A percentile compares a stretch with the other conserved stretches of the same genome.
phyloP scores from a whole-genome alignment of 2,888 invertebrate genomes.

The Lasiommata megera region DNA sequence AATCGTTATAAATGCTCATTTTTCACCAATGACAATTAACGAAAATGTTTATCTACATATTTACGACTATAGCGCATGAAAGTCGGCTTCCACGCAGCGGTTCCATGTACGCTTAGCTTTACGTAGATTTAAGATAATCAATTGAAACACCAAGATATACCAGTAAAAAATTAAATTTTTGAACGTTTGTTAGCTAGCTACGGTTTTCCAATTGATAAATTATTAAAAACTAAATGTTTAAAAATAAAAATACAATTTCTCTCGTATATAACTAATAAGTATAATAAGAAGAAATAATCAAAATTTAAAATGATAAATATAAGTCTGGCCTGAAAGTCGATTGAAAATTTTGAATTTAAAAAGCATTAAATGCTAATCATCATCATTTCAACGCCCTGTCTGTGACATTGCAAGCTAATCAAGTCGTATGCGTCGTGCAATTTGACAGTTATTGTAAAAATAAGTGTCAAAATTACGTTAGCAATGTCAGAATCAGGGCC shows the following conservation, averaged over 20 bases:
- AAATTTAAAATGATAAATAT: slow-evolving; percentile 11
- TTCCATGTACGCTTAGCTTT: slow-evolving; percentile 2
- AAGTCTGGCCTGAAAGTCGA: slow-evolving; percentile 17
- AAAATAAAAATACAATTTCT: slow-evolving; percentile 20
- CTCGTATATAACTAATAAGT: background rate
- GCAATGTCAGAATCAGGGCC: background rate
- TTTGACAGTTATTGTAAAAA: no score
- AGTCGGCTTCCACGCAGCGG: background rate
- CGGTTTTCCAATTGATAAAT: slow-evolving; percentile 12
- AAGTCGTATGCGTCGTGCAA: no score
- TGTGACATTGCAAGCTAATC: no score
- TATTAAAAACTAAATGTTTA: slow-evolving; percentile 15
- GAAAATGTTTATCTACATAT: no score
- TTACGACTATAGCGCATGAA: background rate
- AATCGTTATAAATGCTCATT: no score
- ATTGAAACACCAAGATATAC: slow-evolving; percentile 30
- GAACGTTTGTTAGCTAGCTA: slow-evolving; percentile 20
- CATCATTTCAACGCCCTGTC: background rate
- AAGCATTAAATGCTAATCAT: slow-evolving; percentile 24
- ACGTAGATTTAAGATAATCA: slow-evolving; percentile 24
- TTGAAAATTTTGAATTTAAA: background rate
- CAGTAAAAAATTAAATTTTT: slow-evolving; percentile 19
- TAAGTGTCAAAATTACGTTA: no score
- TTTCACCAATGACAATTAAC: no score
- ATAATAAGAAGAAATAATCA: slow-evolving; percentile 6